Conservation (phyloP, 30 jellyfish, hydroid and myxozoan species). For the Mastigias papua region DNA sequence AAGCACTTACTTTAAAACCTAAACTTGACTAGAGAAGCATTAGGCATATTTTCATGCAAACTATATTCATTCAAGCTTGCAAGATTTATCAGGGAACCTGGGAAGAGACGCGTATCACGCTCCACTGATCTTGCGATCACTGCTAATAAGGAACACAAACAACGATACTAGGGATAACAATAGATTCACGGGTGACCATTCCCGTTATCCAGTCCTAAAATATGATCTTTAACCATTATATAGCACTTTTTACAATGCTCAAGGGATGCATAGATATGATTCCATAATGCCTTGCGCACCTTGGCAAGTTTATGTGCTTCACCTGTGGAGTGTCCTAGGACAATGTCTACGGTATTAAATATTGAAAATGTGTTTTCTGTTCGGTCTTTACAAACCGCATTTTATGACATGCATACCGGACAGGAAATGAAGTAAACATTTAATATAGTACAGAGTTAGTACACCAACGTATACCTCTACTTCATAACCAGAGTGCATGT, state of each 20-base stretch:
- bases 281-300: background rate
- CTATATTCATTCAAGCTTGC: background rate
- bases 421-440: too few species aligned
- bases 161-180: constrained; percentile 26
- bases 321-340: too few species aligned
- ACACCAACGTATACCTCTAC: too few species aligned
- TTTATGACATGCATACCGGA: too few species aligned
- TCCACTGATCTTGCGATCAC: constrained; percentile 67
- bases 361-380: too few species aligned
- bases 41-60: background rate
- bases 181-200: constrained; percentile 59
- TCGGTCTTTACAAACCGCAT: too few species aligned
- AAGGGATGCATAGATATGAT: background rate
- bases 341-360: too few species aligned
- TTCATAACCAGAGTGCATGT: too few species aligned
- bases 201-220: background rate
- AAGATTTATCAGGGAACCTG: constrained; percentile 33
- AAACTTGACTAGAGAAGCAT: constrained; percentile 1
- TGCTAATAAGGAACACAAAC: constrained; percentile 49
- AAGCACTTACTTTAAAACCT: background rate
- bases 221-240: constrained; percentile 26
- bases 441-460: too few species aligned
- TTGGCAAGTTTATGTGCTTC: too few species aligned
- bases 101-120: constrained; percentile 73
- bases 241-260: background rate